A percentile compares a stretch with the other conserved stretches of the same genome.
phyloP scores from a whole-genome alignment of 2,113 vertebrate genomes.

The Panthera tigris region DNA sequence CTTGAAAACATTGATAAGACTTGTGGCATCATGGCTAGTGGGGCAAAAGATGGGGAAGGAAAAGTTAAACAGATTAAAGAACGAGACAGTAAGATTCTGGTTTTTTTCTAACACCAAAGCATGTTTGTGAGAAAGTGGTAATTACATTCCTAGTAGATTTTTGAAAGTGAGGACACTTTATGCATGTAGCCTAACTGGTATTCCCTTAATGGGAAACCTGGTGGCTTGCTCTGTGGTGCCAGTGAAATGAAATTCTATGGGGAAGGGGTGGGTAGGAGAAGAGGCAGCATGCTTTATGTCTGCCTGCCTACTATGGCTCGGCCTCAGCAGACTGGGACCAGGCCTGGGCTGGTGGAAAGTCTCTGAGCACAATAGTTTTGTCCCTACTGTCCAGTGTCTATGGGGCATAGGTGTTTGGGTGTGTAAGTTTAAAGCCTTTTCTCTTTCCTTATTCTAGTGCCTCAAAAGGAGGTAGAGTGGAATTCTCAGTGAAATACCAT shows the following conservation, averaged over 20 bases:
- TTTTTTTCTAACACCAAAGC: neutral
- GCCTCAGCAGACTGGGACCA: neutral
- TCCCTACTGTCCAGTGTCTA: neutral
- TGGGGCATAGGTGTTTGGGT: neutral
- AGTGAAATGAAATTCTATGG: neutral
- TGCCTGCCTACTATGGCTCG: neutral
- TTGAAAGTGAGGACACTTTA: neutral
- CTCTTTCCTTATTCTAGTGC: neutral
- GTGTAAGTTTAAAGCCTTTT: neutral
- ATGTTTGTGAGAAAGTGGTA: neutral
- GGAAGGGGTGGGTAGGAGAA: neutral
- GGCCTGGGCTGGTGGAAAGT: neutral
- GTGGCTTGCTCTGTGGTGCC: neutral
- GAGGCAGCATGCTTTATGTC: neutral
- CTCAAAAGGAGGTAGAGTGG: neutral
- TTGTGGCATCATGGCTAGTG: neutral
- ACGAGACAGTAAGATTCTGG: neutral
- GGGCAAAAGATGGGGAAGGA: neutral
- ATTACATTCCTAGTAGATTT: neutral
- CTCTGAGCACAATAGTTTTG: neutral
- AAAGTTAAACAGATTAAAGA: neutral
- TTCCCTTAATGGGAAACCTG: neutral
- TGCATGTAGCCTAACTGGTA: neutral
- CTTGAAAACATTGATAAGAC: neutral
- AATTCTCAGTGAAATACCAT: neutral